Evolutionary conservation across 2,113 vertebrate species (phyloP), one percentile per base, ranked within the genome.

Genomic region (Otis tarda): DNA sequence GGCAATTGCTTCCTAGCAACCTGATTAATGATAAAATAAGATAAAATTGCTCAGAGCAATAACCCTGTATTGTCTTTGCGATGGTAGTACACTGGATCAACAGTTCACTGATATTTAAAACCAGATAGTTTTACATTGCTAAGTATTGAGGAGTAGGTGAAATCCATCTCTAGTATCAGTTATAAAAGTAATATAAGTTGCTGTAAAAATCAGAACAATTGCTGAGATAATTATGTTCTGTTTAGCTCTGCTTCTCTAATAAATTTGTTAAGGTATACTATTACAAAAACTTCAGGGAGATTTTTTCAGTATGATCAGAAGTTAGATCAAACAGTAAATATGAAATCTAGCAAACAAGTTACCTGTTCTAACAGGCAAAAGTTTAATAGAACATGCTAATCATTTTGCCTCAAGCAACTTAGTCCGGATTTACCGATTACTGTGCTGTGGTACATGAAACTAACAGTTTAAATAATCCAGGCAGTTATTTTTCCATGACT

Each of bases 401-500:
- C 35, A 68, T 86, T 95, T 94, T 56, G 20, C 64, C 22, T 94
- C 56, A 61, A 69, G 53, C 59, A 77, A 12, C 10, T 81, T n/a
- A 56, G 14, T 12, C n/a, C 67, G 31, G 37, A 52, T 7, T 95
- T 84, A 86, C 31, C 49, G 53, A 96, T 94, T 87, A 33, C 23
- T 87, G 60, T 93, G 43, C 60, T 91, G 43, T 60, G 16, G 28
- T 82, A 93, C 70, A 95, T 74, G 47, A 92, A 84, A 39, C 20
- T 94, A 94, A 83, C 43, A 75, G 37, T 74, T 61, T 79, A 93
- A 97, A 90, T 87, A 95, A 73, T 75, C 19, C 77, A 39, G 57
- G 61, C 45, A 83, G 31, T 49, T 83, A 50, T 71, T 90, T 90
- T 94, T 78, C 21, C 65, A 93, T 83, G 57, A 7, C 31, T 69